A percentile compares a stretch with the other conserved stretches of the same genome.
phyloP scores from a whole-genome alignment of 2,113 vertebrate genomes.

The Ploceus nigricollis region DNA sequence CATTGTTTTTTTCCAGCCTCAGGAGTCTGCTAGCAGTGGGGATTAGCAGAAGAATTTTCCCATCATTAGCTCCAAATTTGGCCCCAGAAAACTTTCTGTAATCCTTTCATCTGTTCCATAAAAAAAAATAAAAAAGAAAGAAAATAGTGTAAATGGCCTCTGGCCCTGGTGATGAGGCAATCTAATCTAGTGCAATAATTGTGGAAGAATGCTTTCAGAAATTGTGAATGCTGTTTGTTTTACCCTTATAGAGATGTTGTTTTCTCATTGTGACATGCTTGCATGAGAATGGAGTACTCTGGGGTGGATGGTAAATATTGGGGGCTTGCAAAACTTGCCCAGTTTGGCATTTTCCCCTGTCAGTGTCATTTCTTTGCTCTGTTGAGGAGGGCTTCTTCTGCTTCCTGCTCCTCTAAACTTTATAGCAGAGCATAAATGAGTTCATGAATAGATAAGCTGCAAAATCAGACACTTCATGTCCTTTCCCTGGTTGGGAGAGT shows the following conservation, averaged over 20 bases:
- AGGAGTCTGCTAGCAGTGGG: constrained; percentile 9
- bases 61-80: constrained; percentile 49
- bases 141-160: constrained; percentile 44
- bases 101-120: constrained; percentile 49
- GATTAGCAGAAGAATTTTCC: constrained; percentile 59
- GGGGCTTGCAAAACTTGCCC: neutral
- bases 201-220: constrained; percentile 45
- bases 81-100: constrained; percentile 37
- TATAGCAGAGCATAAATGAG: neutral
- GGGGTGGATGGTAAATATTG: neutral
- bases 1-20: neutral
- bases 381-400: neutral
- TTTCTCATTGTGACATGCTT: neutral
- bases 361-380: accelerated
- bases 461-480: neutral
- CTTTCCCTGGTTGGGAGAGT: neutral
- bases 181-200: constrained; percentile 44
- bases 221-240: constrained; percentile 42
- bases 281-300: neutral
- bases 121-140: neutral
- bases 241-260: constrained; percentile 34
- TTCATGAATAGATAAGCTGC: neutral
- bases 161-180: constrained; percentile 54
- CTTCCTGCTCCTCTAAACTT: neutral
- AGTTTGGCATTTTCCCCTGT: neutral